These are phyloP conservation scores for Urosaurus nigricauda DNA, from an alignment of 2,797 vertebrate genomes.

Conservation along the genomic window DNA sequence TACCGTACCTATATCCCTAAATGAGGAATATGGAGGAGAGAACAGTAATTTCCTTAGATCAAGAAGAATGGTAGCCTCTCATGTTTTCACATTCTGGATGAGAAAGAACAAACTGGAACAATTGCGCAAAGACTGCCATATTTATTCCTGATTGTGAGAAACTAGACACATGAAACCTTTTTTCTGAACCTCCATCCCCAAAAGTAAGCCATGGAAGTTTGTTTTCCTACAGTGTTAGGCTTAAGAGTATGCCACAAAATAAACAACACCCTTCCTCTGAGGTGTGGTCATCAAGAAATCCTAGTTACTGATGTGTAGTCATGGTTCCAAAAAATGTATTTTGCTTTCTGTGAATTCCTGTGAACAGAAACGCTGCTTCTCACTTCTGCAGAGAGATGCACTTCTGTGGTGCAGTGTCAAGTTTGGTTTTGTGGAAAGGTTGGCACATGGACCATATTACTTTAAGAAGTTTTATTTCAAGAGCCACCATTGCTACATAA, in stretches of 20 bases:
- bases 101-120: constrained; percentile 13
- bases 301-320: not conserved
- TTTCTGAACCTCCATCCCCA: not conserved
- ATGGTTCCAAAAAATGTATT: not conserved
- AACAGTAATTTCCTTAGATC: not conserved
- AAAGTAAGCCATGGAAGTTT: not conserved
- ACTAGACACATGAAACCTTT: not conserved
- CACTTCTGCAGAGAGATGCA: not conserved
- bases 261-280: not conserved
- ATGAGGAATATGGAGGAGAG: not conserved
- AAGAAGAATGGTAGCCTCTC: not conserved
- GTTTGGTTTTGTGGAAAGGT: not conserved
- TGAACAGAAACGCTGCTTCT: not conserved
- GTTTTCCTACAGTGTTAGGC: not conserved
- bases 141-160: constrained; percentile 6
- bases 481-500: not conserved
- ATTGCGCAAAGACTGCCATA: not conserved
- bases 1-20: constrained; percentile 14
- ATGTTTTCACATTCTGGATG: constrained; percentile 12
- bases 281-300: not conserved
- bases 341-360: not conserved
- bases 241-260: constrained; percentile 2
- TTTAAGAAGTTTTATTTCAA: not conserved
- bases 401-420: not conserved
- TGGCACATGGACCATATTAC: not conserved